Base-by-base conservation (phyloP, 2,888 invertebrate species). In the Yponomeuta malinellus region DNA sequence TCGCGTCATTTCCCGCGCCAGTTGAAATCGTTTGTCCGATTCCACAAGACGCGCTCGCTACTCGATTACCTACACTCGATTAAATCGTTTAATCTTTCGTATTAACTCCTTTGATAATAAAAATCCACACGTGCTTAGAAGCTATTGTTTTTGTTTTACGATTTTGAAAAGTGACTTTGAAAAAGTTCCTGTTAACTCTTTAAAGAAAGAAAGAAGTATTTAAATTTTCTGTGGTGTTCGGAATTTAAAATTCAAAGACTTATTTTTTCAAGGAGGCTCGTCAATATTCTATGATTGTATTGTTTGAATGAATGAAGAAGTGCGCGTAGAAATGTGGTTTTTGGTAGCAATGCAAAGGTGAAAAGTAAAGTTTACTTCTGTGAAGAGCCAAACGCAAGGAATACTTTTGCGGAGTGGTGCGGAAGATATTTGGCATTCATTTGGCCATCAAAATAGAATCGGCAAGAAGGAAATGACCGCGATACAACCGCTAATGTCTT, bases 191-290 rank as follows among this genome's bases (percentile, higher is more conserved):
- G 52, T 52, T 12, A 52, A 10, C 10, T 2, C 3, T 4, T 9
- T 15, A 15, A 15, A 15, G 4, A 59, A 59, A 15, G 52, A 59
- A 59, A 59, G 3, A 59, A 59, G 5, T n/a, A 8, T 64, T 29
- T 4, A 29, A 23, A 3, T 64, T 29, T 64, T 65, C 31, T 65
- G 10, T 65, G 31, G 29, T 65, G 29, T 29, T 31, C 33, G 29
- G 31, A 65, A 65, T 65, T 64, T 31, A 65, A 33, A 65, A 65
- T 65, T 64, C 33, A 65, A 33, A 9, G 52, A 59, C 5, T 59
- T 52, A 12, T 1, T 59, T 59, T 59, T 59, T 59, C 12, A 15
- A 4, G 12, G 52, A 15, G 15, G 52, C 1, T 15, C 15, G 6
- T 15, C 23, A 23, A 23, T 23, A 23, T 23, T 23, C 43, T 33